A percentile compares a stretch with the other conserved stretches of the same genome.
Conservation (phyloP, 2,888 invertebrate genomes). For the Margaritifera margaritifera region DNA sequence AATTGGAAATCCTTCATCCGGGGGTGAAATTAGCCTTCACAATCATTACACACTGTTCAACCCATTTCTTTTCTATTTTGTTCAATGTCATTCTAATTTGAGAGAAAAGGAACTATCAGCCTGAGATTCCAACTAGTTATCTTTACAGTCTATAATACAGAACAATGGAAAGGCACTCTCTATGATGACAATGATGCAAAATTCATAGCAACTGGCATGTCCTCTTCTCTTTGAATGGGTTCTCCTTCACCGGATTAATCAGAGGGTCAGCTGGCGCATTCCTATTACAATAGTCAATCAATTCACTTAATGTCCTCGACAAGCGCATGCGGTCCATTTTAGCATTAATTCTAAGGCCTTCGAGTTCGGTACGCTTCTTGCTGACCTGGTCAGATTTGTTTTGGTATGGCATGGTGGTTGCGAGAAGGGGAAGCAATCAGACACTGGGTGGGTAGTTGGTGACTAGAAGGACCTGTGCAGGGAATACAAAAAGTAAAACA, state of each 20-base stretch:
- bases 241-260: conserved; percentile 65
- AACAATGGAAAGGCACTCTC: conserved; percentile 5
- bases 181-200: neutral
- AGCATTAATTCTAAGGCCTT: conserved; percentile 53
- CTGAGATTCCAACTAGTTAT: neutral
- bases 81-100: neutral
- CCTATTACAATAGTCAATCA: conserved; percentile 57
- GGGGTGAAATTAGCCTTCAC: no score
- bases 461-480: no score
- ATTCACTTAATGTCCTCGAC: conserved; percentile 56
- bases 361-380: conserved; percentile 56
- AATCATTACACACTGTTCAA: neutral
- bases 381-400: conserved; percentile 55
- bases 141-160: conserved; percentile 2
- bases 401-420: conserved; percentile 41
- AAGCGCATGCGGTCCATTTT: conserved; percentile 51
- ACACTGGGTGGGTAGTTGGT: no score
- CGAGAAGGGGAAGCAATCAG: no score
- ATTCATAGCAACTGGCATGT: conserved; percentile 61
- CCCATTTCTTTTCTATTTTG: neutral
- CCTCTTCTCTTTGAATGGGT: conserved; percentile 69
- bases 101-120: neutral
- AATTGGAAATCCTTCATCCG: no score
- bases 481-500: no score
- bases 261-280: conserved; percentile 59